Base-by-base conservation (phyloP, 2,888 invertebrate species). In the Plebejus argus region DNA sequence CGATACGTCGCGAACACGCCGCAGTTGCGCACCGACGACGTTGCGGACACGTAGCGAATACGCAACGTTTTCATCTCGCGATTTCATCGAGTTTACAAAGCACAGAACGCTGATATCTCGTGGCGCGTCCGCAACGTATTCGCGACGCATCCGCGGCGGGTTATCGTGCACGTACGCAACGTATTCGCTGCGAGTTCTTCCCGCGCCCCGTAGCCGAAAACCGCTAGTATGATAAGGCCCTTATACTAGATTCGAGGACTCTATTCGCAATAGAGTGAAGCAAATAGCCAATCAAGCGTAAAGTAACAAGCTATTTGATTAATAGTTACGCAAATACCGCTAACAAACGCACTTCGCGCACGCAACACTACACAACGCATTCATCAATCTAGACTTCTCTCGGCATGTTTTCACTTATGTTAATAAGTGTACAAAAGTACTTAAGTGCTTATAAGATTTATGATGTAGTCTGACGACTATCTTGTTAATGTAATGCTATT, bases 351-450 rank as follows among this genome's bases (percentile, higher is more conserved):
- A 78, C 28, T 12, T 49, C 66, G 77, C 66, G 20, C 72, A 72
- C 72, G 72, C 72, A 39, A 45, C 23, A 23, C 23, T 23, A 72
- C 10, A 39, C 20, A 72, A 45, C 72, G 45, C 66, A 66, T 72
- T 45, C 20, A 72, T 72, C 72, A 45, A 72, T 39, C 39, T 72
- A 72, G 72, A 49, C 45, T 72, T 72, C 72, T 71, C 35, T 39
- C 35, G 28, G 66, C 49, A 20, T 53, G 72, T 56, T 80, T 81
- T 81, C 80, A 79, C 79, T 80, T 79, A 79, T 78, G 79, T 74
- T 79, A 77, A 79, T 72, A 23, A 20, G 7, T 39, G 15, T 33
- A 18, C 15, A 66, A 33, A 66, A 66, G 66, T 66, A 33, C 15
- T 12, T 66, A 66, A 58, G 20, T 20, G 58, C 20, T 20, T 20